Evolutionary conservation across 2,888 invertebrate genomes (phyloP).

Genomic region (Tetheella fluctuosa): DNA sequence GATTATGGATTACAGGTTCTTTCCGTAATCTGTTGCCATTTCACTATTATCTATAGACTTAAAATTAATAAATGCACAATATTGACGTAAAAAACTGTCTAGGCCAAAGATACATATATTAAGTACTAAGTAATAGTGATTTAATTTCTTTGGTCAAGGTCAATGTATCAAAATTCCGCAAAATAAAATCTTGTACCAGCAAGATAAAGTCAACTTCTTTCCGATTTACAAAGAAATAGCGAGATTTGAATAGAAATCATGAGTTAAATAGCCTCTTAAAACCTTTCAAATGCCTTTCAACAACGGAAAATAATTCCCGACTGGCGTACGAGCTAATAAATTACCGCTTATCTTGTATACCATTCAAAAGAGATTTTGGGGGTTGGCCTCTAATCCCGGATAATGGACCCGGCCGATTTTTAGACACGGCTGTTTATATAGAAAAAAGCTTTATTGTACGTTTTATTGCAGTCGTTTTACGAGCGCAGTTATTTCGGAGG

Average conservation of each 20-base stretch:
- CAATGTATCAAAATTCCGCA: background rate
- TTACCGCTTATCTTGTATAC: slow-evolving; percentile 50
- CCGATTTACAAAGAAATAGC: slow-evolving; percentile 3
- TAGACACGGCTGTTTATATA: slow-evolving; percentile 28
- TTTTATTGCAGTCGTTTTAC: slow-evolving; percentile 14
- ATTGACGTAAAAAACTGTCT: too few relatives aligned
- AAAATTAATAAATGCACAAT: too few relatives aligned
- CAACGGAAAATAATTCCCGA: slow-evolving; percentile 23
- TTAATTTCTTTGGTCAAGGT: too few relatives aligned
- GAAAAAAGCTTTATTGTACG: slow-evolving; percentile 25
- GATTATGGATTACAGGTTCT: too few relatives aligned
- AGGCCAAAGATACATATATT: too few relatives aligned
- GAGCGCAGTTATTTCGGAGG: background rate
- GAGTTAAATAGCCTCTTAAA: slow-evolving; percentile 10
- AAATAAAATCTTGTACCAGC: background rate
- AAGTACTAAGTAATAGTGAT: too few relatives aligned
- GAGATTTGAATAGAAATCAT: slow-evolving; percentile 7
- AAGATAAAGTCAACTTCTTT: slow-evolving; percentile 2
- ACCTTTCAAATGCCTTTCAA: slow-evolving; percentile 26
- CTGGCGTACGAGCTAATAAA: slow-evolving; percentile 40
- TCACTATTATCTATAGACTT: too few relatives aligned
- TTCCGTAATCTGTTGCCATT: too few relatives aligned
- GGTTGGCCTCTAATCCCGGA: slow-evolving; percentile 46
- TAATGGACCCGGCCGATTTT: slow-evolving; percentile 44
- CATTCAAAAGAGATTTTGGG: slow-evolving; percentile 50